These are phyloP conservation scores for Sylvia atricapilla DNA, from an alignment of 2,113 vertebrate genomes.

Conservation along the genomic window DNA sequence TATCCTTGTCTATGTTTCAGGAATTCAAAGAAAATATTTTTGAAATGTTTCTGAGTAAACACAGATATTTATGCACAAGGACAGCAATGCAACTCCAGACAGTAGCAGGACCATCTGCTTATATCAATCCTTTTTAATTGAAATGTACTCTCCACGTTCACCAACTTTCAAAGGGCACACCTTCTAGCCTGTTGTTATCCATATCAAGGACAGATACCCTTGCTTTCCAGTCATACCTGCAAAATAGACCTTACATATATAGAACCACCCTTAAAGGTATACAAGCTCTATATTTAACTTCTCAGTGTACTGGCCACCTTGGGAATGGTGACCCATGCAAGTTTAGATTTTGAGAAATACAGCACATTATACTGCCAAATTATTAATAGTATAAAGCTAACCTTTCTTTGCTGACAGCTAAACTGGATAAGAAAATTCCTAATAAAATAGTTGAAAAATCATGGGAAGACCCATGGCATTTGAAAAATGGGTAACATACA, in stretches of 20 bases:
- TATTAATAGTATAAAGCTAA: neutral
- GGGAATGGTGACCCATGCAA: neutral
- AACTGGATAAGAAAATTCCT: neutral
- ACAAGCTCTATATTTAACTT: neutral
- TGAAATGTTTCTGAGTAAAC: neutral
- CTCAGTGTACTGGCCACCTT: neutral
- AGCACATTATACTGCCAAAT: neutral
- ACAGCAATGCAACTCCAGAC: neutral
- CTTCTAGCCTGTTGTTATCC: neutral
- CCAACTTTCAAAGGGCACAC: neutral
- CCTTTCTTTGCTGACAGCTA: neutral
- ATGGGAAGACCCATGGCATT: neutral
- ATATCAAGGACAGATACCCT: neutral
- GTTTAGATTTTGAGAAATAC: neutral
- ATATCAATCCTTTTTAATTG: neutral
- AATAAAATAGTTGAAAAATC: neutral
- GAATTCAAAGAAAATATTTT: neutral
- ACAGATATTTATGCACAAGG: neutral
- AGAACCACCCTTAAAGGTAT: rapidly evolving
- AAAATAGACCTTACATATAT: neutral
- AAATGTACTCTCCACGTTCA: neutral
- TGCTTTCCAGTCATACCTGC: neutral
- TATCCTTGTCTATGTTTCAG: neutral
- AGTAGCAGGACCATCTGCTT: neutral
- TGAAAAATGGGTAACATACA: neutral